Evolutionary conservation across 2,888 invertebrate species (phyloP).

Genomic region (Tipula vernalis): DNA sequence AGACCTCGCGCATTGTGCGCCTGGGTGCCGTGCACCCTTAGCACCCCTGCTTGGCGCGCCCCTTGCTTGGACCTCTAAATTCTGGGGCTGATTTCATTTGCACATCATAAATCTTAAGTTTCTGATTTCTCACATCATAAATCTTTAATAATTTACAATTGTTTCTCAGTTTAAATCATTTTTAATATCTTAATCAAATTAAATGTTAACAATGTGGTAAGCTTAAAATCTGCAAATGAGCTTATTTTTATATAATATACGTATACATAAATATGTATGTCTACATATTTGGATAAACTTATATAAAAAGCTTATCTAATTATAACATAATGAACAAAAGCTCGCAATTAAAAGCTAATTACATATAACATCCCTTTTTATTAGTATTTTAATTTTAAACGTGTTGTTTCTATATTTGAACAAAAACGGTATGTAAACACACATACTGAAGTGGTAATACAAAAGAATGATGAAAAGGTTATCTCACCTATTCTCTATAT

Average conservation of each 20-base stretch:
- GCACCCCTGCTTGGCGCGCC: no score
- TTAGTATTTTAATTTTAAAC: neutral
- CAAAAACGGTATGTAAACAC: neutral
- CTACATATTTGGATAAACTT: neutral
- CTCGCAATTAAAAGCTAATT: constrained; percentile 4
- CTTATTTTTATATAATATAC: neutral
- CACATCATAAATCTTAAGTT: no score
- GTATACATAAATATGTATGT: neutral
- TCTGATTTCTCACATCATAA: neutral
- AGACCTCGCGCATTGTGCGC: no score
- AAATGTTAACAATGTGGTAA: neutral
- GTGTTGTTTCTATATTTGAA: neutral
- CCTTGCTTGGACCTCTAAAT: no score
- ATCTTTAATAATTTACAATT: neutral
- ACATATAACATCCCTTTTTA: neutral
- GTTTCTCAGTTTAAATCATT: neutral
- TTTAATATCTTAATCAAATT: neutral
- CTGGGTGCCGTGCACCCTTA: no score
- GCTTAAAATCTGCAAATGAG: neutral
- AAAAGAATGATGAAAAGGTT: neutral
- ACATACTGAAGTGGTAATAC: neutral
- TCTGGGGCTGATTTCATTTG: no score
- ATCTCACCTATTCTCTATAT: neutral
- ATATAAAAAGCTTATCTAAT: neutral
- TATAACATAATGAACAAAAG: constrained; percentile 4